Base-by-base conservation (phyloP, 2,888 invertebrate genomes). In the Drosophila algonquin region DNA sequence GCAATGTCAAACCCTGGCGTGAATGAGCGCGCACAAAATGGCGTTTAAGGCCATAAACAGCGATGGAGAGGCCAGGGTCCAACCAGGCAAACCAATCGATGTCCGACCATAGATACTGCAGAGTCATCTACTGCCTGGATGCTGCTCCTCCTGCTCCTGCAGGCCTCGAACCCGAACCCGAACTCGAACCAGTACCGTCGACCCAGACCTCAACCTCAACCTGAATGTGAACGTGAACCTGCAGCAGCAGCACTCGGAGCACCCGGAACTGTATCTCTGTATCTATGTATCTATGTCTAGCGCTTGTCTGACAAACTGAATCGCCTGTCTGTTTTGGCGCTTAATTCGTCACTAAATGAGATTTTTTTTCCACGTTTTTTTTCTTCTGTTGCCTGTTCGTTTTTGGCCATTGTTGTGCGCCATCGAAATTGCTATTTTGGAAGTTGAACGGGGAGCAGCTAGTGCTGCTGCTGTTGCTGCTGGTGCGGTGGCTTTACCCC, bases 271-370 rank as follows among this genome's bases (percentile, higher is more conserved):
- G 40, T 7, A 27, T 54, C 32, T 48, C 18, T 53, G 51, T 76
- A 59, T 75, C 60, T 61, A 60, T 72, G 45, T 21, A 30, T 70
- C 35, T 50, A 53, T 70, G 76, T 76, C 68, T 67, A 63, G 62
- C 73, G 67, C 73, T 74, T 71, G 73, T 77, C 86, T 79, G 83
- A 84, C 89, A 87, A 77, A 77, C 76, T 83, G 89, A 85, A 81
- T 80, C 84, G 85, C 74, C 81, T 77, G 90, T 89, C 85, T 86
- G 85, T 89, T 86, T 86, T 89, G 89, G 90, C 87, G 89, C 87
- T 90, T 89, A 90, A 89, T 90, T 90, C 89, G 90, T 89, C 89
- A 90, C 89, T 90, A 89, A 89, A 89, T 89, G 90, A 90, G 90
- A 77, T 84, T 89, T 88, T 89, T 79, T 69, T 59, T 27, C 9